These are phyloP conservation scores for Allobates femoralis DNA, from an alignment of 2,797 vertebrate genomes.

Conservation along the genomic window DNA sequence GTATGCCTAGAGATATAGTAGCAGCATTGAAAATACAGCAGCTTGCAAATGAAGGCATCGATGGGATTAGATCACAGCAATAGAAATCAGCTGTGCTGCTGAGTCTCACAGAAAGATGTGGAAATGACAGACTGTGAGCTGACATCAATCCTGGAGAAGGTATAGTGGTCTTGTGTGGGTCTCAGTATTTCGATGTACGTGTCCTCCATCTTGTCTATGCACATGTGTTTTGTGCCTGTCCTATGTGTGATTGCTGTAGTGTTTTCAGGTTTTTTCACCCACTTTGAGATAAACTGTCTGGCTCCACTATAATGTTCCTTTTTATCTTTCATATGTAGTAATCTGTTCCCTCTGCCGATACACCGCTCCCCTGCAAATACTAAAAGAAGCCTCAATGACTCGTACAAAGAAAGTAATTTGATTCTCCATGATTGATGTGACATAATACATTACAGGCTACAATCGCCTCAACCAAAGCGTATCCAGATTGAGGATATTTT, in stretches of 20 bases:
- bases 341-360: constrained; percentile 28
- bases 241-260: too few relatives aligned
- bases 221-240: not conserved
- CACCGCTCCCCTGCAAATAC: constrained; percentile 16
- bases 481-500: constrained; percentile 20
- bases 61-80: not conserved
- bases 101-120: not conserved
- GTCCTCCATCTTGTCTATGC: not conserved
- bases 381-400: constrained; percentile 17
- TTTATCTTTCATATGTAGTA: constrained; percentile 24
- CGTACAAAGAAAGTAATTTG: constrained; percentile 15
- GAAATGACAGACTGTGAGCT: not conserved
- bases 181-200: not conserved
- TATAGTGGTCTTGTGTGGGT: not conserved
- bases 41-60: not conserved
- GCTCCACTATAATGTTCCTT: constrained; percentile 23
- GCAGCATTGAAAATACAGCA: too few relatives aligned
- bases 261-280: not conserved
- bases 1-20: too few relatives aligned
- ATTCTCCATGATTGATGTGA: constrained; percentile 22
- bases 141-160: not conserved
- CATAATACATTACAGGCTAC: constrained; percentile 6
- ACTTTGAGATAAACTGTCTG: constrained; percentile 30
- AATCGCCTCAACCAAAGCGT: not conserved
- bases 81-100: not conserved